Percentiles rank a stretch among this genome's conserved stretches.
phyloP scores from a whole-genome alignment of 1,140 invertebrate genomes.

The Heliconius melpomene region DNA sequence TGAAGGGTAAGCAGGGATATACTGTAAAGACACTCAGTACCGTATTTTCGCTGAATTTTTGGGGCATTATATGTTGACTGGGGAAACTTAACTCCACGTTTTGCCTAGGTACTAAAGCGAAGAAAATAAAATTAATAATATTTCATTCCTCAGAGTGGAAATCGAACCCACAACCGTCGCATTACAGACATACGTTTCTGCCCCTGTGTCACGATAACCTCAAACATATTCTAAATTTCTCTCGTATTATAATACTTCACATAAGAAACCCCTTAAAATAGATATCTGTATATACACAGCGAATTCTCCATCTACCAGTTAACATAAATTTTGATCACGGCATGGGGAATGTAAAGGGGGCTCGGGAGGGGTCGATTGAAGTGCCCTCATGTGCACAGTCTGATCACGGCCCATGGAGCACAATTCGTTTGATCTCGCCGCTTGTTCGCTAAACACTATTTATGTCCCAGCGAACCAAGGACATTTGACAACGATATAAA shows the following conservation, averaged over 20 bases:
- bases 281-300: slow-evolving; percentile 13
- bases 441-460: slow-evolving; percentile 65
- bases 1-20: too few species aligned
- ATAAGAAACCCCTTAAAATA: not conserved
- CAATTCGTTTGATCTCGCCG: slow-evolving; percentile 77
- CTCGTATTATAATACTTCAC: not conserved
- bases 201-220: too few species aligned
- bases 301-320: slow-evolving; percentile 26
- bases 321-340: slow-evolving; percentile 40
- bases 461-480: slow-evolving; percentile 55
- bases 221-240: not conserved
- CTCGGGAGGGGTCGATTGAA: slow-evolving; percentile 40
- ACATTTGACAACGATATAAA: slow-evolving; percentile 38
- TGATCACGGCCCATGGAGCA: slow-evolving; percentile 67
- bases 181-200: too few species aligned
- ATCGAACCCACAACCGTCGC: too few species aligned
- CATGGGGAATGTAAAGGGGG: slow-evolving; percentile 34
- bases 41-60: too few species aligned
- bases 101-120: too few species aligned
- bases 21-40: too few species aligned
- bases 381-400: slow-evolving; percentile 67
- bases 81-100: too few species aligned
- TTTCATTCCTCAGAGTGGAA: too few species aligned
- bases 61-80: too few species aligned
- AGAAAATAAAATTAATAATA: too few species aligned